Base-by-base conservation (phyloP, 2,113 vertebrate species). In the Ardeotis arabs region DNA sequence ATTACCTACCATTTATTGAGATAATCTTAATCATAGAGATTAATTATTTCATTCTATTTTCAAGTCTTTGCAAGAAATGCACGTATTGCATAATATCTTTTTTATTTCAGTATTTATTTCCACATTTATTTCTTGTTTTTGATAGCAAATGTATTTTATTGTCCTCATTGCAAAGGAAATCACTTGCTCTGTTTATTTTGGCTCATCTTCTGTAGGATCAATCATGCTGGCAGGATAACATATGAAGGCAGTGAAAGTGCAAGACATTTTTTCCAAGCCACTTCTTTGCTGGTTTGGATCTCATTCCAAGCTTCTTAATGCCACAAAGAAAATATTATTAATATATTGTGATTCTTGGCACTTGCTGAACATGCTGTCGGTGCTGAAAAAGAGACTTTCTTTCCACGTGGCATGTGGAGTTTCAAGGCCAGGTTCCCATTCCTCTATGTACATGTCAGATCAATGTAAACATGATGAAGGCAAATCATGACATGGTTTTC, bases 271-370 rank as follows among this genome's bases (percentile, higher is more conserved):
- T 94, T 95, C 88, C 96, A 72, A 87, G 66, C 37, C 49, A 14
- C 14, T 81, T 90, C 31, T 95, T 90, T 75, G 73, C 64, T 84
- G 13, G 35, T 89, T 93, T 90, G 86, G 73, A 89, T 92, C 14
- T 56, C 31, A 41, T 92, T 90, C 80, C 69, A 89, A 93, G 62
- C 27, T 87, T 77, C 86, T 81, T 96, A 93, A 74, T 0, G 1
- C 49, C 49, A 75, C 62, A 79, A 94, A 94, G 72, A 90, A 96
- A 95, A 94, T 91, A 82, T 89, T 95, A 68, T 93, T 93, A 89
- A 89, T 95, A 58, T 82, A n/a, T 84, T 93, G 94, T 89, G 80
- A 87, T 90, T 97, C 84, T 96, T 97, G 90, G 94, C 94, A 45
- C 49, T 81, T 74, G 70, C 18, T 24, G 11, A 53, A 27, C 66